Evolutionary conservation across 2,888 invertebrate species (phyloP).

Genomic region (Calliopum simillimum): DNA sequence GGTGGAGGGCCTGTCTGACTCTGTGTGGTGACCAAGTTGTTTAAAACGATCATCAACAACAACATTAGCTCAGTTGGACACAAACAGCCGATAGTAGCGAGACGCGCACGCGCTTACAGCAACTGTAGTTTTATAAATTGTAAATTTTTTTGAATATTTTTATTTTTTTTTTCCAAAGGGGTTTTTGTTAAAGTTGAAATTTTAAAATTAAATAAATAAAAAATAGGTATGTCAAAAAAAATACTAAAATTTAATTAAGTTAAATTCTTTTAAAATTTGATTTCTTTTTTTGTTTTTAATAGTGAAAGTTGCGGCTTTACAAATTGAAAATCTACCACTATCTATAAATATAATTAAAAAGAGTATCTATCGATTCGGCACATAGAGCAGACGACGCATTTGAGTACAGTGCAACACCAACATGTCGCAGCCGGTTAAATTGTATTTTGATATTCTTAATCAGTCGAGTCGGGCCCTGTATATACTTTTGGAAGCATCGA

Average conservation of each 20-base stretch:
- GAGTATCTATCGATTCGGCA: no score
- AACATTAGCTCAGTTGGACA: constrained; percentile 45
- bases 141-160: neutral
- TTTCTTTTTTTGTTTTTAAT: neutral
- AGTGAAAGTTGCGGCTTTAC: constrained; percentile 19
- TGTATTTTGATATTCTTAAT: constrained; percentile 81
- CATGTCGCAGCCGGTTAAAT: constrained; percentile 70
- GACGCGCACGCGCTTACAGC: neutral
- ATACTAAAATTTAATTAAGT: constrained; percentile 11
- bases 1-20: constrained; percentile 34
- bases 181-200: constrained; percentile 8
- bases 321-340: neutral
- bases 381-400: no score
- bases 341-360: no score
- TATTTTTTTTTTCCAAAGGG: constrained; percentile 1
- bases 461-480: constrained; percentile 82
- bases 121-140: neutral
- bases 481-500: constrained; percentile 76
- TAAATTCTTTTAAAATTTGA: neutral
- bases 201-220: neutral
- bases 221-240: no score
- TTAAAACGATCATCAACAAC: constrained; percentile 45
- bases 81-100: constrained; percentile 40
- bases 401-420: constrained; percentile 4
- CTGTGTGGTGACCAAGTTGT: constrained; percentile 33